Base-by-base conservation (phyloP, 2,113 vertebrate species). In the Physeter macrocephalus region DNA sequence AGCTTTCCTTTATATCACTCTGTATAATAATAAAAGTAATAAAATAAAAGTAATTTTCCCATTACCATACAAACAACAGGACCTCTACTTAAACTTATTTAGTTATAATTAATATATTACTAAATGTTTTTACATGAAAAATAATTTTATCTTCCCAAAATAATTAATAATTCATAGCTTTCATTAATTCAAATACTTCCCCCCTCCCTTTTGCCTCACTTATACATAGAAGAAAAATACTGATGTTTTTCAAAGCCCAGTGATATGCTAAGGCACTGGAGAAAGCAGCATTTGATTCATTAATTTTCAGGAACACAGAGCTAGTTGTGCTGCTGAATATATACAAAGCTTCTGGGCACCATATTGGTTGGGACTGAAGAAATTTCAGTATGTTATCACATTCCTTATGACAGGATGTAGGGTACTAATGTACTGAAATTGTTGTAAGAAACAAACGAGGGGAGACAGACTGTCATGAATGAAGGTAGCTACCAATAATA, bases 111-210 rank as follows among this genome's bases (percentile, higher is more conserved):
- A 61, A 80, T 66, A 8, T 90, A 64, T 89, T 89, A 75, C 29
- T 85, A 90, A 81, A 59, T 78, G 41, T 25, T 93, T 61, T 84
- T 93, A 81, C 69, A 39, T 92, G 46, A 83, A 93, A 74, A 94
- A 49, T 61, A 94, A 85, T 89, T 83, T 57, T 80, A 64, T 14
- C 29, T 80, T 66, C 17, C 12, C 29, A 54, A 85, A 92, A 85
- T 61, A 84, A 72, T 84, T 57, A 52, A 29, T 69, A 81, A 59
- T 39, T 88, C 39, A 83, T 17, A 39, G 41, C 17, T 85, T 86
- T 77, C 17, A 85, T 75, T 86, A 83, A 95, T 82, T 71, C 20
- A 85, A 75, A 36, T 34, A 39, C 3, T 23, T 78, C 54, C 4
- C 3, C 5, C 31, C n/a, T 57, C 5, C 43, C 1, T 39, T 6